Evolutionary conservation across 1,140 invertebrate species (phyloP), one percentile per base, ranked within the genome.

Genomic region (Cylas formicarius): DNA sequence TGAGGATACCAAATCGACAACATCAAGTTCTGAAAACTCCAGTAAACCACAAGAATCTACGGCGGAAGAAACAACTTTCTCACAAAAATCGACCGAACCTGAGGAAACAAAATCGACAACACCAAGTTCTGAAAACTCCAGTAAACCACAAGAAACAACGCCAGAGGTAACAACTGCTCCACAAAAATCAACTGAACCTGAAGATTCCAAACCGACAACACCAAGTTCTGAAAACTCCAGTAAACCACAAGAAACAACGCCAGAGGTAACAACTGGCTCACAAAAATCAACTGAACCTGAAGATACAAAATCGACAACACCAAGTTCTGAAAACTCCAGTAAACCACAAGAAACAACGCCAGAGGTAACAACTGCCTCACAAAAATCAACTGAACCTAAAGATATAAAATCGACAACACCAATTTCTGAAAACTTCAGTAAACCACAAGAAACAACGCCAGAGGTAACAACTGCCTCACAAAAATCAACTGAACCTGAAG

Each of bases 61-160:
- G 4, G 31, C n/a, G n/a, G n/a, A n/a, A n/a, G n/a, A 23, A 29
- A 37, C 20, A 16, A 23, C 33, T 14, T 20, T n/a, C n/a, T n/a
- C n/a, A n/a, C n/a, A n/a, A n/a, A n/a, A n/a, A n/a, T n/a, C n/a
- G n/a, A n/a, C n/a, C n/a, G n/a, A n/a, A n/a, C n/a, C n/a, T n/a
- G n/a, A n/a, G n/a, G n/a, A n/a, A n/a, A n/a, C 43, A 3, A 34
- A 45, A 38, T 3, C 35, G n/a, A 21, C 14, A 16, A 45, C 43
- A 29, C 11, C 41, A 7, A 2, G 8, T 13, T 20, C 17, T 7
- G 11, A 4, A n/a, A 18, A 44, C 26, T 8, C 31, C 18, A 35
- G 14, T 7, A 20, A 28, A 13, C 35, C 34, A 16, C 3, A 9
- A 19, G 28, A 43, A 33, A 20, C 14, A 6, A 33, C 40, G 4